Evolutionary conservation across 1,140 invertebrate genomes (phyloP), one percentile per base, ranked within the genome.

Genomic region (Nixonia krombeini): DNA sequence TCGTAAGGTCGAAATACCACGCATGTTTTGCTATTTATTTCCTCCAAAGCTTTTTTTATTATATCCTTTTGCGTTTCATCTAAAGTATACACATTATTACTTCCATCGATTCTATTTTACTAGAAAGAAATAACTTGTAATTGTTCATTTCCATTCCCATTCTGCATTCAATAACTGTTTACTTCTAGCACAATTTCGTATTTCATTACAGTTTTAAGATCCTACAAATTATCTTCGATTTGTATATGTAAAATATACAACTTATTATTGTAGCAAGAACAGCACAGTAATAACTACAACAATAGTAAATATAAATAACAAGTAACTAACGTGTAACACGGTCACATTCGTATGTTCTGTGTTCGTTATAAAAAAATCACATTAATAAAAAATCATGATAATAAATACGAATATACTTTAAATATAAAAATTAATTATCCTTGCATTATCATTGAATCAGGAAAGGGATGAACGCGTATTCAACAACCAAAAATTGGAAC

Each of bases 21-120:
- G 64, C 89, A 90, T 0, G 89, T 90, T 49, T 81, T 84, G 2
- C 81, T 57, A 18, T 90, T 86, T 47, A 87, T 89, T 23, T 89
- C 87, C 6, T 86, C 56, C 29, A 90, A 80, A 0, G 87, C 87
- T 0, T 62, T 69, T 28, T 79, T 59, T 49, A 88, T 87, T 7
- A 76, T 42, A 7, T 74, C 53, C 1, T 85, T 81, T 51, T 89
- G 80, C 1, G 84, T 82, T 40, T 80, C 64, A 38, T 82, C 86
- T 87, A 58, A 4, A 49, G 25, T 5, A 26, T 31, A n/a, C n/a
- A n/a, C n/a, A n/a, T n/a, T n/a, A n/a, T n/a, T n/a, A n/a, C n/a
- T n/a, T n/a, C n/a, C n/a, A n/a, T n/a, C n/a, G 3, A 31, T 31
- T 31, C 29, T 8, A 10, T 26, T 26, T 26, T 5, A 26, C 9